Percentiles rank a stretch among this genome's conserved stretches.
These are phyloP conservation scores for Indicator maculatus DNA, from an alignment of 2,113 vertebrate genomes.

Conservation along the genomic window DNA sequence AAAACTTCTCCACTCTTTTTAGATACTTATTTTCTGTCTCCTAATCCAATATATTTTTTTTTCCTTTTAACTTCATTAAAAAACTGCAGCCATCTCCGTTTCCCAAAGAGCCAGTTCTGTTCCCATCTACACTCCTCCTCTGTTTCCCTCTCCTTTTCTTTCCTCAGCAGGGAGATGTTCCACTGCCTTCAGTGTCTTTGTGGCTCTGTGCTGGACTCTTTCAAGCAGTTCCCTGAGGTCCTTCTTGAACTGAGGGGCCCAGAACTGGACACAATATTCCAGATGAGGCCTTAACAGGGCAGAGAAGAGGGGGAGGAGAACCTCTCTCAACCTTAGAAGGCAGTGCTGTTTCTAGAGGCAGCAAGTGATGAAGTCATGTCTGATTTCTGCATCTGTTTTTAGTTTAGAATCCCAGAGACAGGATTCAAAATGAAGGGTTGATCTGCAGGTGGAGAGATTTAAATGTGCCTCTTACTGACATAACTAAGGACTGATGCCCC, in stretches of 20 bases:
- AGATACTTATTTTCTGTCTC: neutral
- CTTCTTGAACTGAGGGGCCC: no score
- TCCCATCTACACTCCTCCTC: neutral
- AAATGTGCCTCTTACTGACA: neutral
- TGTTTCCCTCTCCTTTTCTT: neutral
- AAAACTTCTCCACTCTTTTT: neutral
- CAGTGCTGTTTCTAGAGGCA: neutral
- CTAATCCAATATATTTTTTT: neutral
- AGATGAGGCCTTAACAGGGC: no score
- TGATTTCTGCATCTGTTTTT: neutral
- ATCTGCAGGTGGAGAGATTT: neutral
- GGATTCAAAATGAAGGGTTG: neutral
- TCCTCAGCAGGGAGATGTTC: neutral
- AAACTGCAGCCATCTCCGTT: neutral
- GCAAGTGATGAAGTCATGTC: neutral
- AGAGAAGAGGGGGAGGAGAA: no score
- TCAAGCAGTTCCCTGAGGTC: no score
- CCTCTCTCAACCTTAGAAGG: neutral
- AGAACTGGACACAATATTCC: no score
- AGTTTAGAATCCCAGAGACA: neutral
- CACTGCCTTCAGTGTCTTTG: no score
- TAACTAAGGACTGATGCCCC: neutral
- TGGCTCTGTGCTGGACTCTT: no score
- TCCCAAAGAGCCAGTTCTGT: neutral
- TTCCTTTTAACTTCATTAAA: neutral